A percentile compares a stretch with the other conserved stretches of the same genome.
phyloP scores from a whole-genome alignment of 2,113 vertebrate genomes.

The Rhea pennata region DNA sequence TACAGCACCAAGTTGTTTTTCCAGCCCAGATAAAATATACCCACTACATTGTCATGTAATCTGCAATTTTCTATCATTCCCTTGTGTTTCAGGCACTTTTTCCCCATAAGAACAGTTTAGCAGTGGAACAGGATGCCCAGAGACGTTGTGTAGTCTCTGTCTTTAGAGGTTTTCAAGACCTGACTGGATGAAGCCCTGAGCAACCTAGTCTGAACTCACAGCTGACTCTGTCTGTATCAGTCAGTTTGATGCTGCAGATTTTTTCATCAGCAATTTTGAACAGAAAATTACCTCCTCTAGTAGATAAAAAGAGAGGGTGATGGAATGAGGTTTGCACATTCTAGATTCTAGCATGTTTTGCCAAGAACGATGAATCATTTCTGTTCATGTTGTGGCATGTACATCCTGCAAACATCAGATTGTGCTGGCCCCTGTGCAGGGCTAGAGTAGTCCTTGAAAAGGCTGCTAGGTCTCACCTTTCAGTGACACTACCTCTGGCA shows the following conservation, averaged over 20 bases:
- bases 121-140: not conserved
- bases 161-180: not conserved
- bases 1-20: not conserved
- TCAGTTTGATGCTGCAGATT: not conserved
- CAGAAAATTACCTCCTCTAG: not conserved
- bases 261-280: not conserved
- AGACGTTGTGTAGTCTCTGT: not conserved
- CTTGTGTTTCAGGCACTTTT: not conserved
- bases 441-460: not conserved
- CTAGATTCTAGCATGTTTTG: not conserved
- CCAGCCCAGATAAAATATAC: not conserved
- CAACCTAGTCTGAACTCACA: not conserved
- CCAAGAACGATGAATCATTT: not conserved
- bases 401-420: not conserved
- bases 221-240: not conserved
- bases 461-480: not conserved
- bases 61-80: not conserved
- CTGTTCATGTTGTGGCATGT: not conserved
- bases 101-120: accelerated
- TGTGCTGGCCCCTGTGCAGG: not conserved
- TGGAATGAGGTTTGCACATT: not conserved
- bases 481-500: not conserved
- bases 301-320: not conserved
- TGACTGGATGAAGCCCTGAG: not conserved
- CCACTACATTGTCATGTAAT: not conserved